phyloP scores from a whole-genome alignment of 2,113 vertebrate species.

The Oncorhynchus masou region DNA sequence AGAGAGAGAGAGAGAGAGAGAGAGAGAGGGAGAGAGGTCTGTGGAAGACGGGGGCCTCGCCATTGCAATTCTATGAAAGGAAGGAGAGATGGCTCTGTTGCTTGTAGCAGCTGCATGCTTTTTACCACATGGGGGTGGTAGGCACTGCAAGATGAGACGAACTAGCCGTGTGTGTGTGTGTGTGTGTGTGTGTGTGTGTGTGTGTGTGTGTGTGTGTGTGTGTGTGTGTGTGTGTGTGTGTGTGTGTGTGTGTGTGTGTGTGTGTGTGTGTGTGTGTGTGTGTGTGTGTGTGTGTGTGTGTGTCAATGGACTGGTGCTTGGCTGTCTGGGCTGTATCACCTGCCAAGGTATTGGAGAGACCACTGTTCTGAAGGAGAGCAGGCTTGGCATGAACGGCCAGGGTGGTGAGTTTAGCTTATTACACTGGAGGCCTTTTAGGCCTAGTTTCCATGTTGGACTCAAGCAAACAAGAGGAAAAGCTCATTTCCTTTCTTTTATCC shows the following conservation, averaged over 20 bases:
- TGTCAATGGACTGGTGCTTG: neutral
- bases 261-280: slow-evolving; percentile 23
- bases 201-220: neutral
- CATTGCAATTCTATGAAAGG: slow-evolving; percentile 74
- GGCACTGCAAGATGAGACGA: slow-evolving; percentile 81
- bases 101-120: slow-evolving; percentile 81
- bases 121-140: slow-evolving; percentile 98
- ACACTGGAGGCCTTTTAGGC: too few species aligned
- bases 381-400: too few species aligned
- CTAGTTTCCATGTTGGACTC: too few species aligned
- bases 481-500: too few species aligned
- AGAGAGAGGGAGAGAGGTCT: slow-evolving; percentile 32
- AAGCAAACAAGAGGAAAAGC: too few species aligned
- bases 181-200: slow-evolving; percentile 34
- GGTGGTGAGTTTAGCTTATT: too few species aligned
- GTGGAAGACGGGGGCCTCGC: slow-evolving; percentile 58
- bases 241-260: slow-evolving; percentile 28
- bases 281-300: neutral
- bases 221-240: slow-evolving; percentile 2
- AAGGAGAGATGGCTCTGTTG: slow-evolving; percentile 39
- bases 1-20: slow-evolving; percentile 25
- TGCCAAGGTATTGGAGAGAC: too few species aligned
- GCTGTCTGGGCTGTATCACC: neutral
- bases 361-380: too few species aligned
- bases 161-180: slow-evolving; percentile 16